These are phyloP conservation scores for Agrenia bidenticulata DNA, from an alignment of 2,888 invertebrate genomes.

Conservation along the genomic window DNA sequence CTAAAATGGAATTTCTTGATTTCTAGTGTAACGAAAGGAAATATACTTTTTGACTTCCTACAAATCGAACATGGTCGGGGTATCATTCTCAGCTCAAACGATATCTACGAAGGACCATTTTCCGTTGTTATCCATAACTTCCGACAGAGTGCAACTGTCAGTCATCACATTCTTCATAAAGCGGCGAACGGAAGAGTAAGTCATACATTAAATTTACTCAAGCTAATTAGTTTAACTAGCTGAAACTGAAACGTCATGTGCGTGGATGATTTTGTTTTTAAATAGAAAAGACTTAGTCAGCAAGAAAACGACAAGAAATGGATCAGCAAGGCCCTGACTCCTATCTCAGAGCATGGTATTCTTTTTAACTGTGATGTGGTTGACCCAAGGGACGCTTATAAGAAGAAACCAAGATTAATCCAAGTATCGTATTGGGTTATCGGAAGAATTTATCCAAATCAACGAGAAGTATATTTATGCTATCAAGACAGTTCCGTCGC, in stretches of 20 bases:
- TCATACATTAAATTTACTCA: background rate
- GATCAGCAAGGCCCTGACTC: constrained; percentile 47
- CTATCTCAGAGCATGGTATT: constrained; percentile 49
- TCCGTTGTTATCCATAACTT: constrained; percentile 47
- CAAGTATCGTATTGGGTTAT: constrained; percentile 50
- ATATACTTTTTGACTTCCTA: constrained; percentile 47
- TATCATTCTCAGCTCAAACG: constrained; percentile 36
- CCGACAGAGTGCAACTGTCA: constrained; percentile 36
- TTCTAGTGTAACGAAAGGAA: constrained; percentile 46
- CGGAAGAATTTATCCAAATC: constrained; percentile 48
- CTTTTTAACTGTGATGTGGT: constrained; percentile 48
- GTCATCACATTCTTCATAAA: constrained; percentile 48
- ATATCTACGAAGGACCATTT: constrained; percentile 30
- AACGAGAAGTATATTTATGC: constrained; percentile 49
- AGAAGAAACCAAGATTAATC: constrained; percentile 44
- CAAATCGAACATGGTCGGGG: constrained; percentile 51
- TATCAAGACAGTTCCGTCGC: constrained; percentile 45
- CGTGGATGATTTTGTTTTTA: background rate
- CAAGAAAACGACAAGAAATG: constrained; percentile 47
- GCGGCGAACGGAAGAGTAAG: constrained; percentile 48
- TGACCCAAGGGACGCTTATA: constrained; percentile 33
- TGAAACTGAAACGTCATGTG: background rate
- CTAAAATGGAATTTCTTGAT: too few relatives aligned
- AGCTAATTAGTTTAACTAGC: too few relatives aligned
- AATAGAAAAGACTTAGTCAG: constrained; percentile 42